Evolutionary conservation across 2,888 invertebrate species (phyloP).

Genomic region (Bombylius discolor): DNA sequence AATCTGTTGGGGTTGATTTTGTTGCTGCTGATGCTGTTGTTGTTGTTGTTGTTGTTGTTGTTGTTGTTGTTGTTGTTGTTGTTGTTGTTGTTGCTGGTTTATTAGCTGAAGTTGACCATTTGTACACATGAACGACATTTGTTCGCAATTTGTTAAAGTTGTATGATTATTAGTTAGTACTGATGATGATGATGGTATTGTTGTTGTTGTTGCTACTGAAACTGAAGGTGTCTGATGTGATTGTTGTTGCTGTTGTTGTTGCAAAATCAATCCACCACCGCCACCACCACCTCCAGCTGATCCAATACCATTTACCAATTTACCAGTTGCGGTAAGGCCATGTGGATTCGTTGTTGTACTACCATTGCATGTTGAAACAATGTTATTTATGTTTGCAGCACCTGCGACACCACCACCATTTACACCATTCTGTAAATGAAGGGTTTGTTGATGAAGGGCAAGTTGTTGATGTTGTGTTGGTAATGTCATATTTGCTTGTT

Average conservation of each 20-base stretch:
- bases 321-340: conserved; percentile 24
- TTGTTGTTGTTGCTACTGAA: conserved; percentile 5
- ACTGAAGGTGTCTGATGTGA: not conserved
- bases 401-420: conserved; percentile 29
- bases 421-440: conserved; percentile 7
- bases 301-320: conserved; percentile 10
- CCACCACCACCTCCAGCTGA: not conserved
- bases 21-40: conserved; percentile 21
- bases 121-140: conserved; percentile 18
- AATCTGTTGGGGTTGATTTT: conserved; percentile 17
- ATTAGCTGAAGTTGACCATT: conserved; percentile 16
- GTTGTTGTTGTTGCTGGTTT: conserved; percentile 1
- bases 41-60: conserved; percentile 16
- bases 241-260: not conserved
- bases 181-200: not conserved
- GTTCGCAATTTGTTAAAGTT: conserved; percentile 16
- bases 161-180: conserved; percentile 3
- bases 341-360: conserved; percentile 23
- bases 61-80: conserved; percentile 18
- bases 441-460: conserved; percentile 22
- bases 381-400: conserved; percentile 25
- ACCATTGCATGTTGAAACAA: conserved; percentile 20
- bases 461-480: conserved; percentile 22
- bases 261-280: not conserved
- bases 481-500: conserved; percentile 11